Conservation (phyloP, 1,140 invertebrate species). For the Uloborus diversus region DNA sequence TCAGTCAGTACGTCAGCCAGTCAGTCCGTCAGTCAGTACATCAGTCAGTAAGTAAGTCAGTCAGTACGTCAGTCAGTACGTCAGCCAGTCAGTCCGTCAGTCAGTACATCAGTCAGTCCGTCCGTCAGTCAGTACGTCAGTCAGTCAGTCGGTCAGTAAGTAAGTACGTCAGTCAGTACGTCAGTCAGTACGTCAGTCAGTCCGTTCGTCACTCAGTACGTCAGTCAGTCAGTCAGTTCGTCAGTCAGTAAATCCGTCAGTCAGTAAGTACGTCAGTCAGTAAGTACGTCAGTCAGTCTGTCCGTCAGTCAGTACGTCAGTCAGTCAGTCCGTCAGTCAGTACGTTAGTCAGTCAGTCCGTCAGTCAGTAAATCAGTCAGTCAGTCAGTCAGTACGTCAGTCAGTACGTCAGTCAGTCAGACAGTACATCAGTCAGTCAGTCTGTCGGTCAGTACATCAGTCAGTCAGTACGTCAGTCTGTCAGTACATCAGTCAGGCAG, state of each 20-base stretch:
- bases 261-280: background rate
- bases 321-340: background rate
- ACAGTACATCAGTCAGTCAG: background rate
- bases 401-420: background rate
- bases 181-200: background rate
- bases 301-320: background rate
- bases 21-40: background rate
- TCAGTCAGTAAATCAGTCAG: background rate
- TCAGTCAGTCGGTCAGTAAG: background rate
- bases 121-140: background rate
- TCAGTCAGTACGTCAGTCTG: background rate
- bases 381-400: background rate
- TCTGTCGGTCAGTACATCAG: background rate
- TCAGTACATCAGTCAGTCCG: background rate
- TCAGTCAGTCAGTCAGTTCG: background rate
- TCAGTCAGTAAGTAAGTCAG: background rate
- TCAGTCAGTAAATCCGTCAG: background rate
- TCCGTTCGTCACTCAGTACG: background rate
- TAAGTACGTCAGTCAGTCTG: background rate
- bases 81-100: background rate
- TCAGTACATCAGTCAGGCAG: background rate
- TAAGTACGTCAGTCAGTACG: background rate
- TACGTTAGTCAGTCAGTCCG: background rate
- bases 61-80: background rate
- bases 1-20: background rate